Evolutionary conservation across 2,113 vertebrate genomes (phyloP).

Genomic region (Siphamia tubifer): DNA sequence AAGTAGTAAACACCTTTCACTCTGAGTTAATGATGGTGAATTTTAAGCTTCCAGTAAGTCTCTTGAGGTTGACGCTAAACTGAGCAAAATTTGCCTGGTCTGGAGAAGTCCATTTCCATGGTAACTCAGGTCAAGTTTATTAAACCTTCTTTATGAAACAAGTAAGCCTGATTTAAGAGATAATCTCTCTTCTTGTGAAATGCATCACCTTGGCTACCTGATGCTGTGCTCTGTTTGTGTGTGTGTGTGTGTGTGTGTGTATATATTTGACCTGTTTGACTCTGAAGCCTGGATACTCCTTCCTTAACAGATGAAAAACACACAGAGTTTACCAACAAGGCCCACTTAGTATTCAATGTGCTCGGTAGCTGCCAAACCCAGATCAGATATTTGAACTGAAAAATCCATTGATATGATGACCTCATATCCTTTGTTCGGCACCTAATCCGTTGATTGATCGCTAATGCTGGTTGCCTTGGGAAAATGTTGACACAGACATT

Average conservation of each 20-base stretch:
- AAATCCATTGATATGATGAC: slow-evolving; percentile 66
- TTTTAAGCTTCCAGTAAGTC: no score
- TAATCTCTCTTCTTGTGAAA: not conserved
- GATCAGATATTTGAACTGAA: slow-evolving; percentile 53
- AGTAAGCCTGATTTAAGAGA: not conserved
- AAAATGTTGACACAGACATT: slow-evolving; percentile 62
- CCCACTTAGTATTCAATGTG: slow-evolving; percentile 39
- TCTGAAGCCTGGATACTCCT: slow-evolving; percentile 33
- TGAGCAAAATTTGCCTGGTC: no score
- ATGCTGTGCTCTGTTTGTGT: slow-evolving; percentile 16
- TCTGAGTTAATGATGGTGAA: no score
- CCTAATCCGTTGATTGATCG: slow-evolving; percentile 62
- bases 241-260: not conserved
- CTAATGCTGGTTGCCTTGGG: slow-evolving; percentile 44
- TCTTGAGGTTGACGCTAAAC: no score
- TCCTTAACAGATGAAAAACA: slow-evolving; percentile 25
- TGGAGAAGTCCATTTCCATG: not conserved
- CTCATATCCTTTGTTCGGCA: slow-evolving; percentile 53
- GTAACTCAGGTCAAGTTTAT: not conserved
- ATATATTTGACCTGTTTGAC: slow-evolving; percentile 64
- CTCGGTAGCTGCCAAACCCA: slow-evolving; percentile 18
- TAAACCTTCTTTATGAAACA: not conserved
- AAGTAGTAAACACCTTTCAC: no score
- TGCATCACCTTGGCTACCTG: slow-evolving; percentile 17
- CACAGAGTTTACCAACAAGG: not conserved